These are phyloP conservation scores for Leucoraja erinaceus DNA, from an alignment of 2,113 vertebrate species.

Conservation along the genomic window DNA sequence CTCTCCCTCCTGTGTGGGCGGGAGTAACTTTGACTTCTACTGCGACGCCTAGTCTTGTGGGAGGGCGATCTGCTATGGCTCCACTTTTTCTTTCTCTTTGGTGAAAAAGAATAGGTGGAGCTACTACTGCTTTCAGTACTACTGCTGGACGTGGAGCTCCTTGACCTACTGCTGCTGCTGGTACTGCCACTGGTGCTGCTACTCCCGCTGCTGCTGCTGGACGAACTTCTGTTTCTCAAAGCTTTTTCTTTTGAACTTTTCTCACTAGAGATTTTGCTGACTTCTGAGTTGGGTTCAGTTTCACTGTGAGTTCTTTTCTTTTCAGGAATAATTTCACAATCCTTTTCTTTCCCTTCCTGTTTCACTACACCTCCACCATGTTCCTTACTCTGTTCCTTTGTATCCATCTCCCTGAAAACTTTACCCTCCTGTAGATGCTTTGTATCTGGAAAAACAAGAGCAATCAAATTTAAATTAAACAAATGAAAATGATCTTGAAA, in stretches of 20 bases:
- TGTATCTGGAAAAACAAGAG: slow-evolving; percentile 67
- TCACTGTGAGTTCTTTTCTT: slow-evolving; percentile 82
- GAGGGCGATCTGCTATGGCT: slow-evolving; percentile 68
- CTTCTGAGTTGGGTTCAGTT: slow-evolving; percentile 62
- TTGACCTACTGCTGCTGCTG: slow-evolving; percentile 74
- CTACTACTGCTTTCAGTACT: slow-evolving; percentile 81
- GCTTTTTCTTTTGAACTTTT: slow-evolving; percentile 65
- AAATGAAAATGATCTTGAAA: neutral
- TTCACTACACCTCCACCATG: slow-evolving; percentile 70
- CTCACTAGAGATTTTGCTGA: slow-evolving; percentile 64
- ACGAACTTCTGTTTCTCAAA: slow-evolving; percentile 58
- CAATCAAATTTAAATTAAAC: neutral
- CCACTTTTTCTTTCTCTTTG: slow-evolving; percentile 74
- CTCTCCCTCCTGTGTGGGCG: slow-evolving; percentile 65
- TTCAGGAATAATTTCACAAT: slow-evolving; percentile 72
- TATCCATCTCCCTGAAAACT: slow-evolving; percentile 74
- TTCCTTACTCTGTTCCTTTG: slow-evolving; percentile 68
- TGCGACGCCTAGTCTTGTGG: slow-evolving; percentile 64
- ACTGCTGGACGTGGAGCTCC: slow-evolving; percentile 73
- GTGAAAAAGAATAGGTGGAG: slow-evolving; percentile 80
- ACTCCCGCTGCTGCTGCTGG: slow-evolving; percentile 77
- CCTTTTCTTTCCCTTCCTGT: slow-evolving; percentile 78
- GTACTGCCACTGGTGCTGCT: slow-evolving; percentile 71
- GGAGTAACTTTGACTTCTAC: slow-evolving; percentile 69
- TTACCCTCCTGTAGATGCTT: slow-evolving; percentile 68